These are phyloP conservation scores for Platycheirus albimanus DNA, from an alignment of 2,888 invertebrate species.

Conservation along the genomic window DNA sequence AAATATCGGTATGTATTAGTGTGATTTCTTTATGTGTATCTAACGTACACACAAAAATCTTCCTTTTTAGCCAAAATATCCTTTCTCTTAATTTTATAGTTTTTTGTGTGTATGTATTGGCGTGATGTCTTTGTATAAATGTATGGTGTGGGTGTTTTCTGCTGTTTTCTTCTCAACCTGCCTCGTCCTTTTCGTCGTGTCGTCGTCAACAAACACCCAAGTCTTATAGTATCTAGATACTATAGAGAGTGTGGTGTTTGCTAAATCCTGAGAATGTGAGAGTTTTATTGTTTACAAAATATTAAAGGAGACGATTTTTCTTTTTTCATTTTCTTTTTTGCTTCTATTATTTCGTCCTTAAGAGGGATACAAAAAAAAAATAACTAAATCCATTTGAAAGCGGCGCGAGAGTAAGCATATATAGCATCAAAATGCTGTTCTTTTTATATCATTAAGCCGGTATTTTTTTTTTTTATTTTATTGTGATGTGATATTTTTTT, in stretches of 20 bases:
- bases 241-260: slow-evolving; percentile 41
- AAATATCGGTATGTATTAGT: slow-evolving; percentile 80
- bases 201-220: slow-evolving; percentile 7
- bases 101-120: background rate
- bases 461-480: slow-evolving; percentile 9
- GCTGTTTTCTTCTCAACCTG: slow-evolving; percentile 1
- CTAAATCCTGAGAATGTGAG: slow-evolving; percentile 65
- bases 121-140: slow-evolving; percentile 9
- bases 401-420: slow-evolving; percentile 45
- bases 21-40: too few species aligned
- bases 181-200: too few species aligned
- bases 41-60: slow-evolving; percentile 1
- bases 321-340: slow-evolving; percentile 23
- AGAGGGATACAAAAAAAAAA: slow-evolving; percentile 34
- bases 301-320: slow-evolving; percentile 50
- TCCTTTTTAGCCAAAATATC: slow-evolving; percentile 64
- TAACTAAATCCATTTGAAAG: slow-evolving; percentile 50
- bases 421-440: background rate
- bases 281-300: slow-evolving; percentile 74
- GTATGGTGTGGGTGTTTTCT: slow-evolving; percentile 23
- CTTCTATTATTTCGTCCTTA: background rate
- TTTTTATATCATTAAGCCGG: slow-evolving; percentile 53
- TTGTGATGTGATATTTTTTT: background rate
- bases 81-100: too few species aligned
- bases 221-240: slow-evolving; percentile 1